Base-by-base conservation (phyloP, 2,797 vertebrate genomes). In the Bucorvus abyssinicus region DNA sequence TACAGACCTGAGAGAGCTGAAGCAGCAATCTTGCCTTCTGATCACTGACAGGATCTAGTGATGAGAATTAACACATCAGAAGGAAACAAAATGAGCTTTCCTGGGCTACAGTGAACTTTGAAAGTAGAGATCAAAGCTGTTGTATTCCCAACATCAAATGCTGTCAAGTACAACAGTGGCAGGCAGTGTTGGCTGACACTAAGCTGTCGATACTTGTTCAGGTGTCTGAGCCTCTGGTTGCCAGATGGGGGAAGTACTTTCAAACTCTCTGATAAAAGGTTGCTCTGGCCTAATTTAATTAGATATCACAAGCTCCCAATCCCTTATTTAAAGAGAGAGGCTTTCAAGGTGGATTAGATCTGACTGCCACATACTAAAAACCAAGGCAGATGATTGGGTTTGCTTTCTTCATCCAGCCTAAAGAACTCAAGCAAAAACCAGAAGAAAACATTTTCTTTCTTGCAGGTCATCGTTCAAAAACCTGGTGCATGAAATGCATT, bases 21-120 rank as follows among this genome's bases (percentile, higher is more conserved):
- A 42, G 11, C 59, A 68, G 71, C 16, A 45, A 24, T 63, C 63
- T 94, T 1, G 0, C 73, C 71, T 63, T 53, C 53, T 53, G 71
- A 78, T 42, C 65, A 9, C 52, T 50, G 61, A 42, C 29, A 47
- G 49, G 45, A 55, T 57, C 42, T 49, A 44, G 55, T 24, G 52
- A 73, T 70, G 60, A 47, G 21, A 73, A 27, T 49, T 88, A 86
- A 64, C 89, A 95, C 57, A 80, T 80, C 70, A 96, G 64, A 88
- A 84, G 34, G 84, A 89, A 81, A 40, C 49, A 22, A 64, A 65
- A 65, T 60, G 60, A 78, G 65, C 44, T 93, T 70, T 74, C 19
- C 44, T 44, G 63, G 36, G 82, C 24, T 19, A 15, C 40, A 23
- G 27, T 78, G 67, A 79, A 52, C 47, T 60, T 85, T 52, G 71